These are phyloP conservation scores for Enoplosus armatus DNA, from an alignment of 2,797 vertebrate species.

Conservation along the genomic window DNA sequence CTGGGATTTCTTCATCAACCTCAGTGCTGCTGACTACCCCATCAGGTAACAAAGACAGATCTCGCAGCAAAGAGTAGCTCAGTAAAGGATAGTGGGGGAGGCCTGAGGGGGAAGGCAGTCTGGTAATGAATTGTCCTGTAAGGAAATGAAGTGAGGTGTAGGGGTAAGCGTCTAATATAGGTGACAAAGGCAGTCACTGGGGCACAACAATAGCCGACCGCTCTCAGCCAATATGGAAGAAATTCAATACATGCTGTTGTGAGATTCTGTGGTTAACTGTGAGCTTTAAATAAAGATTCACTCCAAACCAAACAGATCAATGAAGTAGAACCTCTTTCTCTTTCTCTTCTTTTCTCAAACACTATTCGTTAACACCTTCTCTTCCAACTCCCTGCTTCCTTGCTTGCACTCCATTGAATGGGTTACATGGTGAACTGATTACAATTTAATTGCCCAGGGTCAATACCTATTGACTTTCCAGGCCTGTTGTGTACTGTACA, in stretches of 20 bases:
- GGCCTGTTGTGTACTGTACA: slow-evolving; percentile 57
- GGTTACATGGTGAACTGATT: slow-evolving; percentile 81
- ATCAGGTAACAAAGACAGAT: slow-evolving; percentile 89
- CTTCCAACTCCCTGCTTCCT: slow-evolving; percentile 49
- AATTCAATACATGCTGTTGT: slow-evolving; percentile 65
- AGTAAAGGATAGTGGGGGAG: not conserved
- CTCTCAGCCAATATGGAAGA: slow-evolving; percentile 51
- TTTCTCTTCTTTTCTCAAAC: slow-evolving; percentile 67
- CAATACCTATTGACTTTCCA: slow-evolving; percentile 78
- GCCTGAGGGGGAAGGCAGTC: not conserved
- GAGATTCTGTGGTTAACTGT: slow-evolving; percentile 66
- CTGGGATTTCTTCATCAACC: slow-evolving; percentile 99
- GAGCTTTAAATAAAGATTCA: slow-evolving; percentile 78
- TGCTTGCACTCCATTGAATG: slow-evolving; percentile 64
- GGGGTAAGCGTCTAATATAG: slow-evolving; percentile 6
- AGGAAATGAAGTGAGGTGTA: slow-evolving; percentile 26
- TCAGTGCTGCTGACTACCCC: slow-evolving; percentile 97
- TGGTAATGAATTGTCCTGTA: slow-evolving; percentile 13
- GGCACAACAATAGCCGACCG: slow-evolving; percentile 26
- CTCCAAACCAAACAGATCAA: slow-evolving; percentile 77
- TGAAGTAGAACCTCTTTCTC: slow-evolving; percentile 65
- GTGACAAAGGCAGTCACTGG: slow-evolving; percentile 26
- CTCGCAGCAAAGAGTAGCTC: not conserved
- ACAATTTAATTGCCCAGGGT: slow-evolving; percentile 77
- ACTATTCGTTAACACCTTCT: slow-evolving; percentile 57